Percentiles rank a stretch among this genome's conserved stretches.
Evolutionary conservation across 2,113 vertebrate genomes (phyloP).

Genomic region (Ameiurus melas): DNA sequence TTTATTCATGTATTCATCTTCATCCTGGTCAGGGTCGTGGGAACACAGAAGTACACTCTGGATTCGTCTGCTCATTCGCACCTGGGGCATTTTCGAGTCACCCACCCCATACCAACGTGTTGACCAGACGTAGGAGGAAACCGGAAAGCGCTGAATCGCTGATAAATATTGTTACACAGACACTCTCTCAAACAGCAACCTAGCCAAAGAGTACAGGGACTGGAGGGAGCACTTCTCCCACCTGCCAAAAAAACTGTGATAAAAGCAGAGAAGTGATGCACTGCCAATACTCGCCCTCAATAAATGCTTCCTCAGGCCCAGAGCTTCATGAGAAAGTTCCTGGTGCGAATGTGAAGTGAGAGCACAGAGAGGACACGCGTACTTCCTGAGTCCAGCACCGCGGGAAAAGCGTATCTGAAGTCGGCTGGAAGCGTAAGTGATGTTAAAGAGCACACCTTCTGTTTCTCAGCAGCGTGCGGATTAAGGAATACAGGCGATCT

Average conservation of each 20-base stretch:
- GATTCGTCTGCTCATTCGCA: neutral
- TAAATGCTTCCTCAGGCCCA: conserved; percentile 22
- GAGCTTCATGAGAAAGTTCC: conserved; percentile 40
- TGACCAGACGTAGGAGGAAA: neutral
- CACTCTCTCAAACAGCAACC: conserved; percentile 2
- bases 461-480: conserved; percentile 30
- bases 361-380: conserved; percentile 40
- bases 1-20: neutral
- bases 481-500: conserved; percentile 31
- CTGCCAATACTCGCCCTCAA: conserved; percentile 35
- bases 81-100: neutral
- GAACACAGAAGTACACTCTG: neutral
- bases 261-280: neutral
- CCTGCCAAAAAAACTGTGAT: neutral
- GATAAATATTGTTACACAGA: neutral
- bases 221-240: conserved; percentile 13
- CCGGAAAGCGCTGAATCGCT: neutral
- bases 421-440: conserved; percentile 43
- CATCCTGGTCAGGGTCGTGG: neutral
- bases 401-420: conserved; percentile 33
- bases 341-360: conserved; percentile 34
- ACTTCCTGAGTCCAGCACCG: conserved; percentile 16
- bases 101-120: neutral
- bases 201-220: neutral
- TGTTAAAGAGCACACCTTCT: conserved; percentile 51